Evolutionary conservation across 2,888 invertebrate species (phyloP), one percentile per base, ranked within the genome.

Genomic region (Stenotaenia linearis): DNA sequence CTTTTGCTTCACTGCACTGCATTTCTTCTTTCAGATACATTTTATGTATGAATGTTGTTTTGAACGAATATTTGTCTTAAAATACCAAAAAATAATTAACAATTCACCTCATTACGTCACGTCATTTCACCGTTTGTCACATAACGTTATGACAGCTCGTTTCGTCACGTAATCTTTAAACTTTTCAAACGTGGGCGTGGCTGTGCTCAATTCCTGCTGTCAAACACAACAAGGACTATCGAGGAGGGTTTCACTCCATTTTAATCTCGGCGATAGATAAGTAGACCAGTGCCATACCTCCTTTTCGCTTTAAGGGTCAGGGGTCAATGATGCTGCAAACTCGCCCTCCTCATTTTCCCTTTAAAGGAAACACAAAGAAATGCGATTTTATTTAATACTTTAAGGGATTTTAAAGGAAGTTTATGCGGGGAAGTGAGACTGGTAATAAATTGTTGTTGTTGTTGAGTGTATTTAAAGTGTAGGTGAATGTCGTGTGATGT

Each of bases 91-190:
- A n/a, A n/a, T n/a, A n/a, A n/a, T n/a, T n/a, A n/a, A n/a, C n/a
- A n/a, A n/a, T n/a, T n/a, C n/a, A n/a, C n/a, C n/a, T n/a, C n/a
- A n/a, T n/a, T n/a, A n/a, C n/a, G n/a, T n/a, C n/a, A n/a, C n/a
- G n/a, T n/a, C n/a, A n/a, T n/a, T n/a, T 25, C 45, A 77, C 23
- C 77, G 45, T 40, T 77, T 77, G 77, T 77, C 77, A 77, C 77
- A 45, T 45, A 28, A 69, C 69, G 25, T 69, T 69, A 69, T 69
- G 69, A 69, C 69, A 69, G 69, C 69, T 69, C 69, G 28, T 10
- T 69, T 69, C 69, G 69, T 25, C 69, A 69, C 69, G 69, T 69
- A 69, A 56, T 56, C 25, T 69, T 69, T 69, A 10, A 50, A 25
- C 28, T 69, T 69, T 28, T 69, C 7, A 69, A 69, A 28, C n/a